Percentiles rank a stretch among this genome's conserved stretches.
Conservation (phyloP, 2,797 vertebrate genomes). For the Onychomys leucogaster region DNA sequence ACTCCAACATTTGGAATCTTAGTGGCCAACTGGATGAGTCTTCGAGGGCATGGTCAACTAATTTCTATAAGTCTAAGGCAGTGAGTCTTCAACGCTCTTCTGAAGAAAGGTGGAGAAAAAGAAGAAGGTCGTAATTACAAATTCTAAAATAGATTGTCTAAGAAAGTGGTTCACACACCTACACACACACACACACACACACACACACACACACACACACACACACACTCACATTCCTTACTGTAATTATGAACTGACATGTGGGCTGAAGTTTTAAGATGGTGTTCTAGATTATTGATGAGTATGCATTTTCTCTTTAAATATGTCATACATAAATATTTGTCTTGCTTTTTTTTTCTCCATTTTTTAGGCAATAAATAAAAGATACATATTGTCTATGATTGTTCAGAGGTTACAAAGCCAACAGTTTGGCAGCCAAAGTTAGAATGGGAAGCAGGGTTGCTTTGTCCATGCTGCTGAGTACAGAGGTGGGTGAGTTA, state of each 20-base stretch:
- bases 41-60: background rate
- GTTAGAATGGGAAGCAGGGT: background rate
- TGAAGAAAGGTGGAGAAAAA: background rate
- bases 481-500: background rate
- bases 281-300: background rate
- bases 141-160: conserved; percentile 19
- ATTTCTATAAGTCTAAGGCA: background rate
- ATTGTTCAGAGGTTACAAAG: background rate
- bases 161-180: background rate
- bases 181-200: too few species aligned
- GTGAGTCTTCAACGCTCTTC: background rate
- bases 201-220: background rate
- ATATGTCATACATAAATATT: background rate
- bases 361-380: background rate
- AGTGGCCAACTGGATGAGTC: background rate
- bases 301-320: background rate
- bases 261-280: background rate
- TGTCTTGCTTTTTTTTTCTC: background rate
- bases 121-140: background rate
- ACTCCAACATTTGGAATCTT: background rate
- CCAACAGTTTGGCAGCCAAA: background rate
- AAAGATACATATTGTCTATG: background rate
- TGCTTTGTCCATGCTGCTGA: background rate
- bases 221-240: background rate
- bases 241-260: background rate